Evolutionary conservation across 2,113 vertebrate genomes (phyloP), one percentile per base, ranked within the genome.

Genomic region (Antennarius striatus): DNA sequence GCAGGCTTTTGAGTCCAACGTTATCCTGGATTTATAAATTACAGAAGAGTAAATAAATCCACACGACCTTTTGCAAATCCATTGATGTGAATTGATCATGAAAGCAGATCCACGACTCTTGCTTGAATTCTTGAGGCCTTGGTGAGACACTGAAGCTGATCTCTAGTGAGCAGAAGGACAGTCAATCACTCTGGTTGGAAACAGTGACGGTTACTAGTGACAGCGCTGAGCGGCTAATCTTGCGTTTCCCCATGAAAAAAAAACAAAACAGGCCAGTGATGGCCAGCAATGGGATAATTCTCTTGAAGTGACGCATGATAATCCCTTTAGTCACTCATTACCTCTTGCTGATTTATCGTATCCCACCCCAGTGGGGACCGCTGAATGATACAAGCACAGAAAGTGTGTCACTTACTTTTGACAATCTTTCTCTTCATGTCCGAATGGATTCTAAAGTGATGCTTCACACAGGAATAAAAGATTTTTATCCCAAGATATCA

Each of bases 311-410:
- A 86, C 36, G 73, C 52, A 50, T 64, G 66, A 29, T 95, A 95
- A 95, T 94, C 94, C 81, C 79, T 90, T 95, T 92, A 93, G 77
- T 84, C 42, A 59, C 46, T 84, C 78, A 77, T 60, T 68, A 32
- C 39, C 72, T 79, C 81, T 15, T 11, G 77, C 85, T 75, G 50
- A 50, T 68, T 54, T 57, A 47, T 17, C 49, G 62, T 60, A 75
- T 77, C 56, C 28, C 60, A 71, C 71, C 65, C 79, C 16, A 9
- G 36, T 45, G 60, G 53, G 47, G 10, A 10, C 10, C 11, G 9
- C 7, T 22, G 16, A 75, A 53, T 40, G 14, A 15, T 40, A 58
- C 29, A 63, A 73, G 52, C 51, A 12, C 17, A 52, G 17, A 80
- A 51, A 39, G 49, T 52, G 22, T 45, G 29, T 51, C 17, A 22